Evolutionary conservation across 2,113 vertebrate species (phyloP), one percentile per base, ranked within the genome.

Genomic region (Oreotrochilus melanogaster): DNA sequence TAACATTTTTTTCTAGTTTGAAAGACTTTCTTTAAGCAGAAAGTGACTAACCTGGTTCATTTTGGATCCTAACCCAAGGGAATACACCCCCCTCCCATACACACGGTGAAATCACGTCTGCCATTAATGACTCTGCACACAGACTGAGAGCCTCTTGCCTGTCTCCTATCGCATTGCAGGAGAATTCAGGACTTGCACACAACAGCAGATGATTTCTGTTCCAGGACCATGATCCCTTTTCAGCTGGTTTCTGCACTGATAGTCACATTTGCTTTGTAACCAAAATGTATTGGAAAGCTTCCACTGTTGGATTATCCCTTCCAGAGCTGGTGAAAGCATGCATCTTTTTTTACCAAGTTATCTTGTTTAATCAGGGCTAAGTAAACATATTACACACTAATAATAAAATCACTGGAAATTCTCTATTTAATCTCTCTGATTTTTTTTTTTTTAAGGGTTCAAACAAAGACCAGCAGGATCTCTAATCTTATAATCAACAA

Each of bases 371-470:
- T 96, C 94, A 90, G 48, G 30, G 56, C 43, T 84, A 88, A 97
- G 85, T 93, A 97, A 96, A 96, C 88, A 86, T 80, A 96, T 88
- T 93, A 95, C 89, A 74, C 60, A 92, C 57, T 86, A 92, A 92
- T 93, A 96, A 96, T 37, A 95, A 97, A 96, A 92, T 95, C 61
- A 66, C 28, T 96, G 37, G 45, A 95, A 96, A 92, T 81, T 92
- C 86, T 96, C 58, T 84, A 30, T 54, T 96, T 94, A 94, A 92
- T 94, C 93, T 92, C 66, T 23, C 69, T 73, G 62, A 82, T 91
- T 92, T 91, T 89, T 85, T 37, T 37, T 37, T 37, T 37, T 72
- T 85, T 81, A 73, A 92, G 78, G 28, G 30, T 79, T 93, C 93
- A 85, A 95, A 92, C 83, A 88, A 92, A 91, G 70, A 88, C 80